Percentiles rank a stretch among this genome's conserved stretches.
These are phyloP conservation scores for Oncopodura yosiiana DNA, from an alignment of 1,140 invertebrate species.

Conservation along the genomic window DNA sequence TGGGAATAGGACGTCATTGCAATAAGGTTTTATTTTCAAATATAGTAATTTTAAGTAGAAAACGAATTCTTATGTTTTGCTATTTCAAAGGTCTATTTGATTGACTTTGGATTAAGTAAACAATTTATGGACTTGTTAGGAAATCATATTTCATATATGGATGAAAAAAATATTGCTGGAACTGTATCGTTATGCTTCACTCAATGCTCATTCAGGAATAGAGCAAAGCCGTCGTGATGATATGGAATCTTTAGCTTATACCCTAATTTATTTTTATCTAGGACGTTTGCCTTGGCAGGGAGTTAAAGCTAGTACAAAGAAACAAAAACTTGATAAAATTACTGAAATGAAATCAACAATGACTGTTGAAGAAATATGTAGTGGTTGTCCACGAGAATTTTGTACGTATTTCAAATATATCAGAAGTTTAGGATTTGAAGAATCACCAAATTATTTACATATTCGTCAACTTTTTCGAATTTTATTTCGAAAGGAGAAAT, in stretches of 20 bases:
- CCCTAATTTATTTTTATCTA: constrained; percentile 33
- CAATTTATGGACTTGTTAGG: background rate
- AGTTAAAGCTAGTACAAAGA: no score
- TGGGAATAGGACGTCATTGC: no score
- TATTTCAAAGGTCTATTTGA: constrained; percentile 50
- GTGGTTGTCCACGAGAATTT: no score
- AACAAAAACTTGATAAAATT: no score
- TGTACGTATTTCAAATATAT: constrained; percentile 59
- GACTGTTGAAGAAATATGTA: no score
- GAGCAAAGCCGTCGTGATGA: constrained; percentile 7
- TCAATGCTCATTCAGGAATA: background rate
- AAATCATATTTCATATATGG: background rate
- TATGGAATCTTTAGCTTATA: constrained; percentile 10
- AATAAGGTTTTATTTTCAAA: no score
- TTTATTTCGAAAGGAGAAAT: no score
- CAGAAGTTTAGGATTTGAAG: constrained; percentile 53
- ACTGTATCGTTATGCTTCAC: background rate
- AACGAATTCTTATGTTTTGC: no score
- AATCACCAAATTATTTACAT: constrained; percentile 54
- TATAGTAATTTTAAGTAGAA: no score
- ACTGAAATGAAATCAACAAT: no score
- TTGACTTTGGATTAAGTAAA: constrained; percentile 55
- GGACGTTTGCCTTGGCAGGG: constrained; percentile 51
- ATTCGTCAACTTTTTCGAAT: constrained; percentile 46
- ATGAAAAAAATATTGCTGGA: background rate